Conservation (phyloP, 2,888 invertebrate species). For the Portevinia maculata region DNA sequence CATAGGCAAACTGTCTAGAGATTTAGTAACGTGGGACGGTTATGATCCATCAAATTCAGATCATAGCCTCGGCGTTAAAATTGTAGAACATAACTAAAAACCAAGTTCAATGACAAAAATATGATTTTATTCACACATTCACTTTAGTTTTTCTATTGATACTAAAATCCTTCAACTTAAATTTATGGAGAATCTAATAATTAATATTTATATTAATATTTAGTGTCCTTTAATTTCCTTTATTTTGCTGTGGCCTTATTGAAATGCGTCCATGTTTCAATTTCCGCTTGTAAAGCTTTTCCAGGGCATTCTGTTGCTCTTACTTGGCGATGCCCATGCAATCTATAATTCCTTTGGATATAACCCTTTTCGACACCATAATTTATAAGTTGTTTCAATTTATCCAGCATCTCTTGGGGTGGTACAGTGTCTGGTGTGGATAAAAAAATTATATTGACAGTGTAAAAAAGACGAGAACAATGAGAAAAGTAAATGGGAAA, state of each 20-base stretch:
- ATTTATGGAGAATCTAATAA: too few species aligned
- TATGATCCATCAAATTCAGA: too few species aligned
- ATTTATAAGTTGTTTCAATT: constrained; percentile 84
- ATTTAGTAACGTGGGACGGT: too few species aligned
- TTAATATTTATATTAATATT: too few species aligned
- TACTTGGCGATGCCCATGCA: constrained; percentile 86
- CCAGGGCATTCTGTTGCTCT: constrained; percentile 87
- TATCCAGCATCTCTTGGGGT: constrained; percentile 83
- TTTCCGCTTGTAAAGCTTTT: constrained; percentile 83
- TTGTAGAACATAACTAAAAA: too few species aligned
- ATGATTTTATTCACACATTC: too few species aligned
- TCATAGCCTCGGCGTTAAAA: too few species aligned
- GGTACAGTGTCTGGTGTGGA: constrained; percentile 82
- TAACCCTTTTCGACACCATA: constrained; percentile 85
- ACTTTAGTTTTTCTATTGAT: too few species aligned
- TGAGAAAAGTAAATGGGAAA: constrained; percentile 52
- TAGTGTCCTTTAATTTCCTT: too few species aligned
- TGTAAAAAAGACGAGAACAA: constrained; percentile 41
- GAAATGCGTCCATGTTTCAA: constrained; percentile 85
- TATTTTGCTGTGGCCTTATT: constrained; percentile 27
- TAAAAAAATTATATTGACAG: constrained; percentile 55
- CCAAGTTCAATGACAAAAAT: too few species aligned
- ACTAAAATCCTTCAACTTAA: too few species aligned
- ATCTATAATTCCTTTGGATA: constrained; percentile 84
- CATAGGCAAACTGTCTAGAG: too few species aligned